Evolutionary conservation across 2,113 vertebrate species (phyloP).

Genomic region (Ptyas mucosa): DNA sequence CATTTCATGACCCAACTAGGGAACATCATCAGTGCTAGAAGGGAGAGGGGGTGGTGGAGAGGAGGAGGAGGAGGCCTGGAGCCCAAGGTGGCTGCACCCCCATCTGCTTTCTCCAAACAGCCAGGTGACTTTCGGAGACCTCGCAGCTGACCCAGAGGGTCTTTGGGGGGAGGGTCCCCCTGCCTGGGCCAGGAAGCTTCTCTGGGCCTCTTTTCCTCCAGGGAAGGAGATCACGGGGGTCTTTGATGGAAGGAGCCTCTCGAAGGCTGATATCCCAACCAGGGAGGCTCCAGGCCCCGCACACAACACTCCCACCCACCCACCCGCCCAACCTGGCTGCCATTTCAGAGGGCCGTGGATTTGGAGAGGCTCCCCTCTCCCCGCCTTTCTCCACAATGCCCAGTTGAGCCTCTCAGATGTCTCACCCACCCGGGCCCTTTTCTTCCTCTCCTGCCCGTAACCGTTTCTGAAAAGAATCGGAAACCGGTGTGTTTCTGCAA

Average conservation of each 20-base stretch:
- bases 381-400: not conserved
- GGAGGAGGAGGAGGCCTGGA: not conserved
- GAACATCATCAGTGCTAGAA: no score
- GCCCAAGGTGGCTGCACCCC: not conserved
- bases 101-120: not conserved
- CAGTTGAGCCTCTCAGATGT: conserved; percentile 42
- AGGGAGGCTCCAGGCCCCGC: not conserved
- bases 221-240: not conserved
- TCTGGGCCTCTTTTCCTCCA: not conserved
- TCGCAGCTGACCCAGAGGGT: not conserved
- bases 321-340: not conserved
- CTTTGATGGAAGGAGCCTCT: not conserved
- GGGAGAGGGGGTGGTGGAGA: not conserved
- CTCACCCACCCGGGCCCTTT: conserved; percentile 4
- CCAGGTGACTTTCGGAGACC: not conserved
- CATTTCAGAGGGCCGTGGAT: not conserved
- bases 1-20: no score
- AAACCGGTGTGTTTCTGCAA: conserved; percentile 70
- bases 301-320: not conserved
- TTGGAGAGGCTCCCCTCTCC: not conserved
- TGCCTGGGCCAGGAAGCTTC: not conserved
- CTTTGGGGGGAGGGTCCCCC: not conserved
- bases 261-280: not conserved
- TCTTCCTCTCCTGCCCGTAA: conserved; percentile 51
- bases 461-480: conserved; percentile 65